Base-by-base conservation (phyloP, 2,797 vertebrate species). In the Eospalax fontanierii region DNA sequence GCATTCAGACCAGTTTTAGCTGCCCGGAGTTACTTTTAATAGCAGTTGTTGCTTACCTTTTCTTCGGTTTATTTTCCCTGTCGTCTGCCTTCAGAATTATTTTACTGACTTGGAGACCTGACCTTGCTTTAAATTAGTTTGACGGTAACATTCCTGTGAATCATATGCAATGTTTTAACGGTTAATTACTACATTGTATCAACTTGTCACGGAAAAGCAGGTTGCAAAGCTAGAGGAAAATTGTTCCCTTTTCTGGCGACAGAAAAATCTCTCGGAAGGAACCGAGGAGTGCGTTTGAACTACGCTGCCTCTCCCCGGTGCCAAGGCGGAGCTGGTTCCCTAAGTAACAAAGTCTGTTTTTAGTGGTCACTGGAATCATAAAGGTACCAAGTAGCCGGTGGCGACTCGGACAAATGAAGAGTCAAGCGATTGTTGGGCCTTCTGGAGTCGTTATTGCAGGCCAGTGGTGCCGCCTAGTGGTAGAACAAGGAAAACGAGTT, bases 121-220 rank as follows among this genome's bases (percentile, higher is more conserved):
- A 96, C 97, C 96, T 92, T 81, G 22, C 82, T 96, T 97, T 97
- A 96, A 95, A 97, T 97, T 95, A 96, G 71, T 95, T 96, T 96
- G 80, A 93, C 89, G 93, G 89, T 86, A 96, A 86, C 59, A 35
- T 18, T 93, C 82, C 82, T 95, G 85, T 46, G 87, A 96, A 83
- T 91, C 63, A 40, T 12, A n/a, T 57, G 85, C 11, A 93, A 96
- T 95, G 78, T 90, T 96, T 95, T 95, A 94, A 90, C 95, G 80
- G 91, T 96, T 97, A 96, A 95, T 98, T 96, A 96, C 85, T 89
- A 61, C 82, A 89, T 57, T 76, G 71, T 93, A 87, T 79, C 93
- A 94, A 93, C 79, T 89, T 96, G 90, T 95, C 95, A 93, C 66
- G 76, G 85, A 92, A 89, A 95, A 95, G 73, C 50, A 93, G 92